Evolutionary conservation across 1,140 invertebrate species (phyloP), one percentile per base, ranked within the genome.

Genomic region (Nylanderia fulva): DNA sequence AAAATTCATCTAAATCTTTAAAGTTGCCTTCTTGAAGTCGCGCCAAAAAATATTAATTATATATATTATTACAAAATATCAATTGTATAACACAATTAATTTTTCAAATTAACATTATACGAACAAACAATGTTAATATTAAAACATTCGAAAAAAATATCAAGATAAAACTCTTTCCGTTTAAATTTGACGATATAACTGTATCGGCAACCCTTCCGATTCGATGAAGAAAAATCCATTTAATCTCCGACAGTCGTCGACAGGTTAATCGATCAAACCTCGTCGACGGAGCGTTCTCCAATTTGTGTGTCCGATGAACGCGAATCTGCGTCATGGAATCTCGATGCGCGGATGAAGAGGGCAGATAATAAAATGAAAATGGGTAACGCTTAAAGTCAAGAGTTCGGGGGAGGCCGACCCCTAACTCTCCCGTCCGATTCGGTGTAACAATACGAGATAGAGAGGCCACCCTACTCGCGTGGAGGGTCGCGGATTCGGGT

Each of bases 311-410:
- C 39, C 39, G 13, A 48, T 18, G 45, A 48, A 48, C 15, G 3
- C 15, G 3, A 48, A n/a, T 29, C n/a, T 18, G 6, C 7, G n/a
- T 15, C 24, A n/a, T 11, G n/a, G 13, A 15, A 79, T 64, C 39
- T 27, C 15, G 29, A 36, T 39, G 42, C 66, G 24, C 88, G 92
- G 91, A 90, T 91, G 91, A 93, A 93, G 91, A 92, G 90, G 89
- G 87, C 91, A 93, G 91, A 94, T 93, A 93, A 93, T 93, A 92
- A 93, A 93, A 93, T 91, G 91, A 93, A 93, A 93, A 92, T 91
- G 91, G 85, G 93, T 92, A 90, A 93, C 89, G 91, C 87, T 93
- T 86, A 90, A 90, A 93, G 92, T 92, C 86, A 90, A 92, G 88
- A 90, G 91, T 91, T 91, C 85, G 87, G 68, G 85, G 75, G 86